Conservation (phyloP, 2,888 invertebrate genomes). For the Actias luna region DNA sequence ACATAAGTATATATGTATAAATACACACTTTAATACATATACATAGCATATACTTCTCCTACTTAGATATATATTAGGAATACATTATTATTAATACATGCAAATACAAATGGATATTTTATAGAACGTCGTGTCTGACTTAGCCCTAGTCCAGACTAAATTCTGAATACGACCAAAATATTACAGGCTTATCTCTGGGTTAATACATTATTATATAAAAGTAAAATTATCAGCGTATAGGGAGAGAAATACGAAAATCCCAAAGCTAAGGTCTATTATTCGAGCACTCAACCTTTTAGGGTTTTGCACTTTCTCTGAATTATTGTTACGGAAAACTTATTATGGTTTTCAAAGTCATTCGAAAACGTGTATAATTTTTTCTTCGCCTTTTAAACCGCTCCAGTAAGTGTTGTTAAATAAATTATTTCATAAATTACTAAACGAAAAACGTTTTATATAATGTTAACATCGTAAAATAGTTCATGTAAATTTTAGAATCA, state of each 20-base stretch:
- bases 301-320: neutral
- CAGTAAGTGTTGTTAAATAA: neutral
- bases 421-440: neutral
- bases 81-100: too few species aligned
- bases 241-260: neutral
- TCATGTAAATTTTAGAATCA: neutral
- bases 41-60: too few species aligned
- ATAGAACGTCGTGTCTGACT: neutral
- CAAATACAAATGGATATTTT: neutral
- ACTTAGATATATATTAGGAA: too few species aligned
- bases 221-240: neutral
- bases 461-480: neutral
- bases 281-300: neutral
- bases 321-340: neutral
- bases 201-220: conserved; percentile 7
- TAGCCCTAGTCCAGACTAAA: neutral
- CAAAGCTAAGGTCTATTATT: neutral
- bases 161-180: neutral
- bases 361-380: neutral
- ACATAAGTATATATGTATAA: too few species aligned
- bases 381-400: too few species aligned
- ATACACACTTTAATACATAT: too few species aligned
- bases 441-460: neutral
- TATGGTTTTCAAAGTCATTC: neutral
- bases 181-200: neutral